Conservation (phyloP, 2,113 vertebrate species). For the Ictalurus furcatus region DNA sequence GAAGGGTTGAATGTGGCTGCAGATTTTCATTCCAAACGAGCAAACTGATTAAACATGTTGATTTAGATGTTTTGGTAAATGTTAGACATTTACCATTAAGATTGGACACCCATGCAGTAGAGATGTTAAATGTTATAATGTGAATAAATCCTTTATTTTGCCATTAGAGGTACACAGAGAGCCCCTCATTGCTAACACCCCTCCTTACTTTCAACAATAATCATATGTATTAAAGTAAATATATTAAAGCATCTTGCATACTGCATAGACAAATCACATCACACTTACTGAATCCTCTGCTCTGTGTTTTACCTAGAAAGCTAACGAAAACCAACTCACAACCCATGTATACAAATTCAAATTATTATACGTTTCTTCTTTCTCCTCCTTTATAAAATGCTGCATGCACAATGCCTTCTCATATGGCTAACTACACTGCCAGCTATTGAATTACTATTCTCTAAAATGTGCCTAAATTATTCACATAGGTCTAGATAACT, state of each 20-base stretch:
- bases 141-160: not conserved
- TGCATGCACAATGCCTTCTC: not conserved
- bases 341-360: not conserved
- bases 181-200: too few species aligned
- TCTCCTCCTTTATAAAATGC: not conserved
- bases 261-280: too few species aligned
- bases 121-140: not conserved
- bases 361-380: not conserved
- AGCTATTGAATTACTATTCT: not conserved
- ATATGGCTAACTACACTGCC: not conserved
- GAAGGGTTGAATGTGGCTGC: not conserved
- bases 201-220: too few species aligned
- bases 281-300: not conserved
- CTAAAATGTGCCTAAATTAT: not conserved
- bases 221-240: too few species aligned
- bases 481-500: not conserved
- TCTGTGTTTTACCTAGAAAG: not conserved
- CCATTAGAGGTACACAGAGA: not conserved
- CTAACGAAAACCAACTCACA: not conserved
- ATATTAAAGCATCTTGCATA: too few species aligned
- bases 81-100: not conserved
- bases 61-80: not conserved
- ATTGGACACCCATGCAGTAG: not conserved
- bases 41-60: not conserved
- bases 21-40: not conserved